Evolutionary conservation across 2,888 invertebrate species (phyloP).

Genomic region (Furcula furcula): DNA sequence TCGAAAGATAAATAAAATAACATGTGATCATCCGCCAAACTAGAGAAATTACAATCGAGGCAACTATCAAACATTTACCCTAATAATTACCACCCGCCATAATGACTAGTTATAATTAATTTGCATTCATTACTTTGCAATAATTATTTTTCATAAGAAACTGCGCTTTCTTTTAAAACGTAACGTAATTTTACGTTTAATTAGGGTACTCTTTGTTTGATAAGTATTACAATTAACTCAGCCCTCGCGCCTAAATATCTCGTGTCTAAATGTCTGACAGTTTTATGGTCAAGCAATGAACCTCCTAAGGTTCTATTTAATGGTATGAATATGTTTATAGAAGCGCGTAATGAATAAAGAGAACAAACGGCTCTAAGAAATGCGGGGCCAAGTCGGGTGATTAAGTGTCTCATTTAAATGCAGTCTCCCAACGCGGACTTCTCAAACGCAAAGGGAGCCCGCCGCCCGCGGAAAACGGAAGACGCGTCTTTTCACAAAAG

Average conservation of each 20-base stretch:
- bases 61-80: too few species aligned
- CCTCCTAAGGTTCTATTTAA: slow-evolving; percentile 7
- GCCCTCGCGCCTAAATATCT: not conserved
- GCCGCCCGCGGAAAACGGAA: slow-evolving; percentile 77
- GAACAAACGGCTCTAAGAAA: slow-evolving; percentile 73
- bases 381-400: slow-evolving; percentile 74
- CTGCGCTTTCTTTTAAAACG: not conserved
- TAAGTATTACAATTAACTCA: not conserved
- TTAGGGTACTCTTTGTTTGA: not conserved
- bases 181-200: not conserved
- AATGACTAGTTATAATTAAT: too few species aligned
- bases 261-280: not conserved
- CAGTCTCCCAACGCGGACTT: slow-evolving; percentile 75
- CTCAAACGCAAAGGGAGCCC: slow-evolving; percentile 76
- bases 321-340: slow-evolving; percentile 34
- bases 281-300: slow-evolving; percentile 15
- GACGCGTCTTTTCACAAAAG: slow-evolving; percentile 76
- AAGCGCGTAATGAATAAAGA: slow-evolving; percentile 67
- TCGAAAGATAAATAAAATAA: too few species aligned
- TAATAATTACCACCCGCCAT: too few species aligned
- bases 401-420: slow-evolving; percentile 82
- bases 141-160: slow-evolving; percentile 3
- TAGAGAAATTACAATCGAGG: too few species aligned
- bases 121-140: too few species aligned
- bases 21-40: too few species aligned